phyloP scores from a whole-genome alignment of 2,113 vertebrate species.

The Amia ocellicauda region DNA sequence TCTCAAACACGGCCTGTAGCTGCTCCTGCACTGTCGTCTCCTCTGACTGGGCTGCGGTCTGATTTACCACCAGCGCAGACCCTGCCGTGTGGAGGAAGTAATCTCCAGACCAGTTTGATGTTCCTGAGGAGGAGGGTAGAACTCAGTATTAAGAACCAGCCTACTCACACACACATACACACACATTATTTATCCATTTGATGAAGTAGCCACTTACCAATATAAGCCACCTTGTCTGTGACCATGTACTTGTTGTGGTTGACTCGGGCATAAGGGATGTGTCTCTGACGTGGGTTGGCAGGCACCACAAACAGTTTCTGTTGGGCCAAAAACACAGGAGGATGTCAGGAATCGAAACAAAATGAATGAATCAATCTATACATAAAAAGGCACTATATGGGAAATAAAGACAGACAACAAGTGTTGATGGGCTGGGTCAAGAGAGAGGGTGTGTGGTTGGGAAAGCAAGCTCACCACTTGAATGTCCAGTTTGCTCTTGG shows the following conservation, averaged over 20 bases:
- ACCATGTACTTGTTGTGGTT: constrained; percentile 95
- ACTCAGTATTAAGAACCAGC: no score
- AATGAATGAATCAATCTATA: no score
- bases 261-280: constrained; percentile 78
- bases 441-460: neutral
- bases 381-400: no score
- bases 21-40: constrained; percentile 59
- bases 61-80: constrained; percentile 73
- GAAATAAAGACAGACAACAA: neutral
- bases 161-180: no score
- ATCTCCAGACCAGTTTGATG: constrained; percentile 88
- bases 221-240: constrained; percentile 75
- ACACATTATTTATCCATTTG: neutral
- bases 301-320: constrained; percentile 75
- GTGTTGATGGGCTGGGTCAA: neutral
- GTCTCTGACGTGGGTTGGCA: constrained; percentile 54
- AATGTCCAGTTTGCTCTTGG: constrained; percentile 60
- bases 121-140: constrained; percentile 61
- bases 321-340: neutral
- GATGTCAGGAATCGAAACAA: no score
- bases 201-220: constrained; percentile 58
- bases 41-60: constrained; percentile 35
- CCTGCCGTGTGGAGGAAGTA: constrained; percentile 80
- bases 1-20: constrained; percentile 69
- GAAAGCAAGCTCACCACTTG: constrained; percentile 73